A percentile compares a stretch with the other conserved stretches of the same genome.
phyloP scores from a whole-genome alignment of 2,113 vertebrate genomes.

The Tachycineta bicolor region DNA sequence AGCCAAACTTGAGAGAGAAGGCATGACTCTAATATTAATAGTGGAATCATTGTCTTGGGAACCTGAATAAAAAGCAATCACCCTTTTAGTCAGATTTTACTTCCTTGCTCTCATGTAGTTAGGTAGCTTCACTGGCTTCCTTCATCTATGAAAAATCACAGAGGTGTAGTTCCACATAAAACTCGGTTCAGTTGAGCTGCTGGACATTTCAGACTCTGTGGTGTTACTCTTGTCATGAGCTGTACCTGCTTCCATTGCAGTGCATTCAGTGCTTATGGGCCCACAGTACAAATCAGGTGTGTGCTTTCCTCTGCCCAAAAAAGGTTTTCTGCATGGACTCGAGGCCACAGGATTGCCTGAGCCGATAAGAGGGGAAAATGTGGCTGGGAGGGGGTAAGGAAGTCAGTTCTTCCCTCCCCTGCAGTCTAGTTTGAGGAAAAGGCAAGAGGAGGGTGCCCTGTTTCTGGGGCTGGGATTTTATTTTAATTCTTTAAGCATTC shows the following conservation, averaged over 20 bases:
- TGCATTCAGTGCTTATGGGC: neutral
- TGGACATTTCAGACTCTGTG: neutral
- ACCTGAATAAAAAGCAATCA: conserved; percentile 17
- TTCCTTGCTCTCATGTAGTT: conserved; percentile 31
- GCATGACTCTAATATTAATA: neutral
- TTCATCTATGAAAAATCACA: neutral
- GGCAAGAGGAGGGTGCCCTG: neutral
- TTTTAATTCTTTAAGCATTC: neutral
- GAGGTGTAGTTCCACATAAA: neutral
- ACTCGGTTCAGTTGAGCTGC: neutral
- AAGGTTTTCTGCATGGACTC: neutral
- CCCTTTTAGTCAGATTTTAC: neutral
- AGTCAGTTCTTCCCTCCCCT: neutral
- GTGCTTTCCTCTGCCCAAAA: neutral
- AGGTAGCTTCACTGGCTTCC: neutral
- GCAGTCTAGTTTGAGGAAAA: neutral
- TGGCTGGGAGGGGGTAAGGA: neutral
- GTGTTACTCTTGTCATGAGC: neutral
- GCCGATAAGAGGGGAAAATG: neutral
- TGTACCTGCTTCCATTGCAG: neutral
- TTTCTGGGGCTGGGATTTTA: neutral
- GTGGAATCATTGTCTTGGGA: neutral
- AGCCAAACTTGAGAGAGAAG: conserved; percentile 10
- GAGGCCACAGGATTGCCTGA: neutral
- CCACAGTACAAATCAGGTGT: neutral